Evolutionary conservation across 1,140 invertebrate species (phyloP), one percentile per base, ranked within the genome.

Genomic region (Leptopilina clavipes): DNA sequence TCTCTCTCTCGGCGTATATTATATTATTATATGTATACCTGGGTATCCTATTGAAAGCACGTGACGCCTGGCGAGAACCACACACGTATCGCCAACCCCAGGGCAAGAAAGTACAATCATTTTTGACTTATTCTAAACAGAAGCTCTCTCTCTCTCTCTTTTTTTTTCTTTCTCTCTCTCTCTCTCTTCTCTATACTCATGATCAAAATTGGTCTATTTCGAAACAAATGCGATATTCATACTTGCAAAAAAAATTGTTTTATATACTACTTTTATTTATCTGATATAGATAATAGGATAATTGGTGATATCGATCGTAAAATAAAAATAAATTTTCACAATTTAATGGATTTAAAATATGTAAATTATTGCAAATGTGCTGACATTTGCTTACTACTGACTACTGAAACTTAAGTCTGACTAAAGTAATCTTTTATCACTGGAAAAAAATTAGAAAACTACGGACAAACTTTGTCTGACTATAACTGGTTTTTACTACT

Each of bases 121-220:
- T 90, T 83, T 86, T 86, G 83, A 86, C 84, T 89, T 89, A 90
- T 88, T 89, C 86, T 85, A 84, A 85, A 83, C 80, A 85, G 81
- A 75, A 79, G 73, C 77, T 72, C 76, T 76, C 48, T 70, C 81
- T 74, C 25, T 31, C 25, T 31, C 5, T 31, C 25, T 31, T 75
- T 83, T 79, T 76, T 81, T 81, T 79, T 74, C 71, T 74, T 56
- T 40, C 76, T 73, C 77, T 76, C 52, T 70, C 81, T 74, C 5
- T 40, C 37, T 40, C 5, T 40, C 8, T 9, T 76, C 82, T 79
- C 74, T 83, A 81, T 80, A 76, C 71, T 74, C 70, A 7, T 71
- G 78, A 72, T 80, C 44, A 75, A 78, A 76, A 83, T 82, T 81
- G 81, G 37, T 40, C 37, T 77, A 77, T 78, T 80, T 76, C 79